Evolutionary conservation across 2,888 invertebrate species (phyloP), one percentile per base, ranked within the genome.

Genomic region (Parthenolecanium corni): DNA sequence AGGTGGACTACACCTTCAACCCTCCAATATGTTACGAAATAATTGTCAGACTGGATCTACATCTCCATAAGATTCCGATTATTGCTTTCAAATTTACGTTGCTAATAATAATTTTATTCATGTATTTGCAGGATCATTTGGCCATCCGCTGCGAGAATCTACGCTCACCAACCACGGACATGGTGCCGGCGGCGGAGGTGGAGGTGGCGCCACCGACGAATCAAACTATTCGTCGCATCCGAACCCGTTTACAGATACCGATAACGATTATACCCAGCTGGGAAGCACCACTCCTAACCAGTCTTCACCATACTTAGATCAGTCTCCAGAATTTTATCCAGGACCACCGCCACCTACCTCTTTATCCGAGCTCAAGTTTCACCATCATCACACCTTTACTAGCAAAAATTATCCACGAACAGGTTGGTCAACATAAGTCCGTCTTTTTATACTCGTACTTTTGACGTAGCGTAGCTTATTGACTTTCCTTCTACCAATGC

Each of bases 251-350:
- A 54, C 63, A 20, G 81, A 81, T 67, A 77, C 78, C 65, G 76
- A 77, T 57, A 73, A 77, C 64, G 79, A 82, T 67, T 80, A 79
- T 71, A 80, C 79, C 68, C 75, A 77, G 62, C 70, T 79, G 65
- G 76, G 79, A 64, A 74, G 75, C 64, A 75, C 74, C 62, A 78
- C 79, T 66, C 78, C 36, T 20, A 53, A 80, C 67, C 77, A 80
- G 54, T 72, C 76, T 66, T 77, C 78, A 67, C 53, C 58, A 21
- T 82, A 82, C 75, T 78, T 79, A 74, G 87, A 82, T 74, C 83
- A 76, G 75, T 85, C 82, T 52, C 80, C 82, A 3, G 83, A 87
- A 74, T 86, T 87, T 75, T 88, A 88, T 74, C 79, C 83, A 69
- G 80, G 82, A 69, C 68, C 64, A 54, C 68, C 66, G 65, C 68